Evolutionary conservation across 2,888 invertebrate genomes (phyloP), one percentile per base, ranked within the genome.

Genomic region (Syrphus vitripennis): DNA sequence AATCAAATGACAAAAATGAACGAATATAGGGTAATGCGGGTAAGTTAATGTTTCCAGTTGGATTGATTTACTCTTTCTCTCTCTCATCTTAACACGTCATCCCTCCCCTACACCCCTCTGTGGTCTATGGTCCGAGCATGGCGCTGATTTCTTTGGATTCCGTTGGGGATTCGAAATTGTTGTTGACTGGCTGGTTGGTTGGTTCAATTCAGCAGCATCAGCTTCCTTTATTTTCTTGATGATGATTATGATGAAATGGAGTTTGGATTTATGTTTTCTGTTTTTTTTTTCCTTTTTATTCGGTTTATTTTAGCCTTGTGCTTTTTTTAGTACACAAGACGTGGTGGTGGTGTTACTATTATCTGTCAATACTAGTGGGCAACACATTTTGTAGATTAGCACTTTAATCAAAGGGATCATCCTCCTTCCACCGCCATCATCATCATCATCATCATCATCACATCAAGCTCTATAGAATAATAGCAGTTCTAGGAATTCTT

Each of bases 311-410:
- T 45, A 7, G 9, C 19, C 4, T 19, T 45, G 6, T 45, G 19
- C 10, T 55, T 31, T 14, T 29, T 40, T 31, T 57, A n/a, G n/a
- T n/a, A 19, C 31, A 10, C 16, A 50, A 50, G 24, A 50, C 12
- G 61, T 29, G 24, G 7, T 53, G 53, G 14, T 34, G 57, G 31
- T 59, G 45, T 40, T 65, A 40, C 21, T 75, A 65, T 61, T 70
- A 70, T 77, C 50, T 69, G 50, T 63, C 71, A 63, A 65, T 78
- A 69, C 53, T 70, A 79, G 71, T 79, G 78, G 78, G 71, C 65
- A 79, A 57, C 71, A 79, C 78, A 79, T 79, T 79, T 79, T 65
- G 71, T 55, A 79, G 78, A 79, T 79, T 79, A 79, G 71, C 78
- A 79, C 78, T 79, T 79, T 79, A 79, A 79, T 79, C 63, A 71